A percentile compares a stretch with the other conserved stretches of the same genome.
Evolutionary conservation across 2,113 vertebrate species (phyloP).

Genomic region (Cynopterus brachyotis): DNA sequence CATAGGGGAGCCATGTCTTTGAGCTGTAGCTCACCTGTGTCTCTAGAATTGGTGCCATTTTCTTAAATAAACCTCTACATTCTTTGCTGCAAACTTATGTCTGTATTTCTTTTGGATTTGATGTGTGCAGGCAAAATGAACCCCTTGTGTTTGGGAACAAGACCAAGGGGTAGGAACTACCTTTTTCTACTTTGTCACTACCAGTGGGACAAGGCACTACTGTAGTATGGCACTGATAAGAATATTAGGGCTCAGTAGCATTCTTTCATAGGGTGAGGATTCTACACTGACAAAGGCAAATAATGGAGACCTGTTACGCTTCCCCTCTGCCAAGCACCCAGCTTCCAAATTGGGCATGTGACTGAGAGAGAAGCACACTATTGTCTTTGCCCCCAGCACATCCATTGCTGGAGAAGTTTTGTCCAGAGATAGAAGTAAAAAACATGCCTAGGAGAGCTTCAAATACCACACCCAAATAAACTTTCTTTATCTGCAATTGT

Average conservation of each 20-base stretch:
- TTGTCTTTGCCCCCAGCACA: background rate
- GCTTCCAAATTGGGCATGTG: background rate
- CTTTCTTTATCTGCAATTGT: background rate
- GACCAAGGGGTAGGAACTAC: background rate
- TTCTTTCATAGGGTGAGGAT: background rate
- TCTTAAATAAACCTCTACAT: no score
- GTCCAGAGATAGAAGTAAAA: background rate
- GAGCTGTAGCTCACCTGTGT: no score
- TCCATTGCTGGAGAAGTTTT: background rate
- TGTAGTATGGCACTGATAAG: background rate
- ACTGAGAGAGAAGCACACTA: background rate
- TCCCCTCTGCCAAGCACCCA: background rate
- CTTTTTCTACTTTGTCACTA: background rate
- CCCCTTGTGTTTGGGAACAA: no score
- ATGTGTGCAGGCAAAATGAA: no score
- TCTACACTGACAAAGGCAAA: background rate
- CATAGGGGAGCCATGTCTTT: no score
- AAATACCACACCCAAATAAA: background rate
- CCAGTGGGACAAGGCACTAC: background rate
- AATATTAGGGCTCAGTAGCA: background rate
- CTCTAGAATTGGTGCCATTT: no score
- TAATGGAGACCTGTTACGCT: background rate
- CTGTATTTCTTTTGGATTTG: no score
- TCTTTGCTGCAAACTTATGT: no score
- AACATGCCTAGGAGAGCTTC: no score